Evolutionary conservation across 2,888 invertebrate genomes (phyloP), one percentile per base, ranked within the genome.

Genomic region (Andrena haemorrhoa): DNA sequence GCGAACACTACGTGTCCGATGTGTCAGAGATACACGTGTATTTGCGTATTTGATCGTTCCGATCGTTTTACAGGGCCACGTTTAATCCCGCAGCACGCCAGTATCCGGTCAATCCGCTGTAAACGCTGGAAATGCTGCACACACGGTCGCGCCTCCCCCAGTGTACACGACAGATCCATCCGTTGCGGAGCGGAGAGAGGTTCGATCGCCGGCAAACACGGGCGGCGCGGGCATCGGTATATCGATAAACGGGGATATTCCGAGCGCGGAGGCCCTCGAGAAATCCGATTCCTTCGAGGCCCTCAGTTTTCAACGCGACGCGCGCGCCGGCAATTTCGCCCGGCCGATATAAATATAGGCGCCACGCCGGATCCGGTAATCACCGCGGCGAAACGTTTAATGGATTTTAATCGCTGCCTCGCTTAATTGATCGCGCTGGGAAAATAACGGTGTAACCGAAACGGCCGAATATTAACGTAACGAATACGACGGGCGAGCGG

Each of bases 31-130:
- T 82, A 79, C 85, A 84, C 74, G 65, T 75, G 79, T 84, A 82
- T 78, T 83, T 79, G 68, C 75, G 75, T 74, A 73, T 71, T 66
- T 75, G 75, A 75, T 80, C 76, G 76, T 49, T 4, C 70, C 61
- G 79, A 76, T 83, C 84, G 77, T 83, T 84, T 85, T 82, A 84
- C 81, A 85, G 61, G 74, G 63, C 49, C 79, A 65, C 82, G 82
- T 69, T 85, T 86, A 84, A 86, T 86, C 80, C 82, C 70, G 53
- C 60, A 68, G 71, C 78, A 47, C 61, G 51, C 53, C 73, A 70
- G 74, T 76, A 74, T 68, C 74, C 78, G 83, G 75, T 81, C 85
- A 79, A 79, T 83, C 75, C 72, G 75, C 71, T 83, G 78, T 78
- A 73, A 81, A 85, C 79, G 83, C 35, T 72, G 70, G 56, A 56